Base-by-base conservation (phyloP, 2,888 invertebrate genomes). In the Capitulum mitella region DNA sequence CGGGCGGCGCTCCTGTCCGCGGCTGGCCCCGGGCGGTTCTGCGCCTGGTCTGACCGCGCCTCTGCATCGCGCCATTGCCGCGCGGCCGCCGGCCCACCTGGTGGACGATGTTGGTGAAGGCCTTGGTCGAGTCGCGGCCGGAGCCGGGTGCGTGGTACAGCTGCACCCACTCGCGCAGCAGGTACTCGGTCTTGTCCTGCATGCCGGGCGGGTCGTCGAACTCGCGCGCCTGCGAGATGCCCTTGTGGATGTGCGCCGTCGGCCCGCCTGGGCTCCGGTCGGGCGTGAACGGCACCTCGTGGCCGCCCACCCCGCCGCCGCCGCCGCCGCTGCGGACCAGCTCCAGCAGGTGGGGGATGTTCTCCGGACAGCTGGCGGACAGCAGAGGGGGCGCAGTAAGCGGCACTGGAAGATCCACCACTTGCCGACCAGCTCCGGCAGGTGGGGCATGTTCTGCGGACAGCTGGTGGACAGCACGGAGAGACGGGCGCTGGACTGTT, bases 141-240 rank as follows among this genome's bases (percentile, higher is more conserved):
- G 92, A 90, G 29, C 81, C 82, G 8, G 93, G 92, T 32, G 91
- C 91, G 84, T 96, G 92, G 83, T 94, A 95, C 84, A 97, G 92
- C 81, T 90, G 91, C 29, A 98, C 93, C 99, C 99, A 99, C 84
- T 99, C 98, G 37, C 97, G 48, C 54, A 99, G 89, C 22, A 99
- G 88, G 83, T 89, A 93, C 86, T 99, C 98, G 0, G 97, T 97
- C 86, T 97, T 98, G 84, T 97, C 98, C 83, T 94, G 92, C 74
- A 98, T 88, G 37, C 95, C 97, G 0, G 95, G 95, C 3, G 97
- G 97, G 87, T 98, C 98, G 84, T 94, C 93, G 83, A 92, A 94
- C 83, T 95, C 95, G 80, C 94, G 90, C 51, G 94, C 93, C 89
- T 92, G 86, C 82, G 92, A 89, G 85, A 97, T 94, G 80, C 97